Base-by-base conservation (phyloP, 2,888 invertebrate genomes). In the Smittia aterrima region DNA sequence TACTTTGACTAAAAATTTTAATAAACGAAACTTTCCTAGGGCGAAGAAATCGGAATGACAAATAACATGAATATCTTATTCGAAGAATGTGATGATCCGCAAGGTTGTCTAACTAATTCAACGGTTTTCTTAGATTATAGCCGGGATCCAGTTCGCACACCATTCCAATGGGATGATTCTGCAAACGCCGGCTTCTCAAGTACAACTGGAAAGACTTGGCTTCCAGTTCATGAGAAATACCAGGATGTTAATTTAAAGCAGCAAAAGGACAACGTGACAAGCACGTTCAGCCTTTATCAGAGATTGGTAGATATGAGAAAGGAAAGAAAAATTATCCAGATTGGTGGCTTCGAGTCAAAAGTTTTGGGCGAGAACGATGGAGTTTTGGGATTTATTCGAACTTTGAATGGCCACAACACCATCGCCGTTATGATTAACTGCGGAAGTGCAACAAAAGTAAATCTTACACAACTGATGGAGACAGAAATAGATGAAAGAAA, bases 131-230 rank as follows among this genome's bases (percentile, higher is more conserved):
- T 38, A 54, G 11, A 27, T 1, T 22, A 27, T n/a, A 87, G 88
- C n/a, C 85, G 91, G 76, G 91, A 91, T 78, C 89, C 90, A 1
- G 87, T 86, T 77, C 84, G 92, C 40, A 90, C 91, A 0, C 92
- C 92, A 0, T 90, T 88, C 83, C 91, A 91, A 58, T 54, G 71
- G 71, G 58, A 74, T 25, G 24, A 41, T 20, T 22, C 66, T 25
- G 20, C 13, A 24, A 24, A 53, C 32, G 75, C 77, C 86, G 85
- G 90, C 22, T 88, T 88, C 77, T 85, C 84, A 0, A 81, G 78
- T 0, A 85, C 82, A 4, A 79, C 79, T 1, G 82, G 80, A 6
- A 79, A 80, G 74, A 86, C 89, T 0, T 90, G 90, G 89, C 79
- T 90, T 18, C 89, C 89, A 2, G 86, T 89, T 9, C 85, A 88